These are phyloP conservation scores for Ennomos fuscantarius DNA, from an alignment of 2,888 invertebrate genomes.

Conservation along the genomic window DNA sequence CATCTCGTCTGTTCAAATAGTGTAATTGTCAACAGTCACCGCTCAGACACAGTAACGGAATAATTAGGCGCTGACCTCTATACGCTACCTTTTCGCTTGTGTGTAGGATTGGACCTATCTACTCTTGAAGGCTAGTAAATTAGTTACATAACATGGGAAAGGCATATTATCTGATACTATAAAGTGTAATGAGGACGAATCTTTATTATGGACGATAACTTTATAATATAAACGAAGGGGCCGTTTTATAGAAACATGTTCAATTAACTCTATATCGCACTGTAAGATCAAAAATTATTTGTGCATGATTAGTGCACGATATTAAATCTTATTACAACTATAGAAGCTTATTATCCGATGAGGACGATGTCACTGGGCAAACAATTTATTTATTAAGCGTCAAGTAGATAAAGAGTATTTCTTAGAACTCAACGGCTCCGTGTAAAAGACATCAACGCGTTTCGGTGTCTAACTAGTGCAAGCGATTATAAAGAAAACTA, in stretches of 20 bases:
- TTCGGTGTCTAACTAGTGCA: slow-evolving; percentile 36
- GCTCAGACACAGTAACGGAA: slow-evolving; percentile 18
- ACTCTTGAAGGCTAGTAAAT: neutral
- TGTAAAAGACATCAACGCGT: slow-evolving; percentile 44
- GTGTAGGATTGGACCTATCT: neutral
- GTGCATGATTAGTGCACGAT: slow-evolving; percentile 13
- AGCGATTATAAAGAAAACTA: slow-evolving; percentile 23
- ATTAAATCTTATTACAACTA: slow-evolving; percentile 12
- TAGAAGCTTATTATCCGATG: slow-evolving; percentile 8
- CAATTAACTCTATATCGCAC: slow-evolving; percentile 8
- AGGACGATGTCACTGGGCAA: slow-evolving; percentile 8
- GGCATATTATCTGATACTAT: slow-evolving; percentile 6
- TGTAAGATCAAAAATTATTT: slow-evolving; percentile 7
- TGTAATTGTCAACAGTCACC: slow-evolving; percentile 20
- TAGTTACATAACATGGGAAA: slow-evolving; percentile 1
- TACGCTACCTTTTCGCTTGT: slow-evolving; percentile 20
- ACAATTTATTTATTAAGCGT: slow-evolving; percentile 18
- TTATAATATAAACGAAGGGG: neutral
- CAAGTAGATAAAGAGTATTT: slow-evolving; percentile 35
- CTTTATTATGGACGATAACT: neutral
- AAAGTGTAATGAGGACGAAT: slow-evolving; percentile 6
- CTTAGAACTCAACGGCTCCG: slow-evolving; percentile 31
- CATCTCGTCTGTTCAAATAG: slow-evolving; percentile 24
- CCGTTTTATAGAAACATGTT: slow-evolving; percentile 9
- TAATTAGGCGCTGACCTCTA: slow-evolving; percentile 23